Conservation (phyloP, 2,113 vertebrate genomes). For the Cottus gobio region DNA sequence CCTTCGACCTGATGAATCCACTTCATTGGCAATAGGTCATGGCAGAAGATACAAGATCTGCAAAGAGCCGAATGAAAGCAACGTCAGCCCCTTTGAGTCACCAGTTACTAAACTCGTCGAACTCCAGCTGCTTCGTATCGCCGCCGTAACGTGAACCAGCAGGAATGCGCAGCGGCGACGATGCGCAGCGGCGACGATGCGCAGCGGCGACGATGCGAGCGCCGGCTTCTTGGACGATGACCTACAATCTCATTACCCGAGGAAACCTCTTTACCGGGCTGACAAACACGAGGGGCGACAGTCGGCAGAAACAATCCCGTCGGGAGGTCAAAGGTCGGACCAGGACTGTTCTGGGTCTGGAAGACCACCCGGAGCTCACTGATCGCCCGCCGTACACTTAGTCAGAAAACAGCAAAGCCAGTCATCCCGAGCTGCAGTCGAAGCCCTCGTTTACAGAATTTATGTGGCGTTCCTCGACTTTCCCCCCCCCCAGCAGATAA, state of each 20-base stretch:
- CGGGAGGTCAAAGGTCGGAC: constrained; percentile 50
- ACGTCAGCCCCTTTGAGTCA: constrained; percentile 65
- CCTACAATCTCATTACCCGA: constrained; percentile 72
- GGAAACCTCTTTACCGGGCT: constrained; percentile 47
- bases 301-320: constrained; percentile 20
- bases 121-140: constrained; percentile 72
- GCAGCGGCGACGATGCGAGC: constrained; percentile 39
- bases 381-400: not conserved
- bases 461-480: not conserved
- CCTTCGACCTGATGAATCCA: not conserved
- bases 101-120: constrained; percentile 53
- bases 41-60: constrained; percentile 22
- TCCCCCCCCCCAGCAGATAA: constrained; percentile 22
- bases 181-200: too few species aligned
- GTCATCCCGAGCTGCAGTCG: not conserved
- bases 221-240: constrained; percentile 25
- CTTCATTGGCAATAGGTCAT: constrained; percentile 2
- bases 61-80: constrained; percentile 51
- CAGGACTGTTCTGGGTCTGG: constrained; percentile 7
- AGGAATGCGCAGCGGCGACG: constrained; percentile 65
- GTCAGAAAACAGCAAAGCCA: not conserved
- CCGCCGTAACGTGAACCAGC: constrained; percentile 65
- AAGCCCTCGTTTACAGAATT: not conserved
- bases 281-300: constrained; percentile 25
- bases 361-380: constrained; percentile 15